Percentiles rank a stretch among this genome's conserved stretches.
These are phyloP conservation scores for Cephalopholis sonnerati DNA, from an alignment of 2,113 vertebrate species.

Conservation along the genomic window DNA sequence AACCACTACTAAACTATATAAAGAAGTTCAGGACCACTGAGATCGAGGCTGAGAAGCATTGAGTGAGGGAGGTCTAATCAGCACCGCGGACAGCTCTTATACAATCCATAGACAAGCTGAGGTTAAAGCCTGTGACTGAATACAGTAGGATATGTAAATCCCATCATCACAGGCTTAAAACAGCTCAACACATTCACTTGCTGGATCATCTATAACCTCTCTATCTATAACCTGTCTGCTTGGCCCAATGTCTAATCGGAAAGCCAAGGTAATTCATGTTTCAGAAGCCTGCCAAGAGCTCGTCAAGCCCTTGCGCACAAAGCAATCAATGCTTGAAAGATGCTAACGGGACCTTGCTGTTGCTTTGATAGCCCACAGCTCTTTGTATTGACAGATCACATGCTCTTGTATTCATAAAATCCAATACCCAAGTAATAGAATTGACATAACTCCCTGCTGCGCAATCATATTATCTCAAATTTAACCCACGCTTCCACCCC, in stretches of 20 bases:
- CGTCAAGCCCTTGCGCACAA: constrained; percentile 22
- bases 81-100: constrained; percentile 33
- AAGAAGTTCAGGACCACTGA: constrained; percentile 5
- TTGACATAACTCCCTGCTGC: constrained; percentile 36
- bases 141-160: constrained; percentile 46
- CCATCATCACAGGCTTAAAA: constrained; percentile 34
- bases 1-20: background rate
- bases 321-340: constrained; percentile 22
- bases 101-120: constrained; percentile 23
- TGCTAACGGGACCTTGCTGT: constrained; percentile 10
- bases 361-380: constrained; percentile 25
- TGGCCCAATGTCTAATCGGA: constrained; percentile 11
- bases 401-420: constrained; percentile 24
- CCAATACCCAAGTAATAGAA: constrained; percentile 46
- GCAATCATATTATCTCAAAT: constrained; percentile 54
- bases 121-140: constrained; percentile 23
- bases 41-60: background rate
- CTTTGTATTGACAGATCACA: constrained; percentile 38
- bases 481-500: constrained; percentile 39
- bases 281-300: constrained; percentile 17
- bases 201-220: constrained; percentile 25
- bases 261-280: background rate
- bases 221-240: constrained; percentile 32
- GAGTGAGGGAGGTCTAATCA: background rate
- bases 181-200: constrained; percentile 33